Evolutionary conservation across 1,140 invertebrate genomes (phyloP).

Genomic region (Heliconius nattereri): DNA sequence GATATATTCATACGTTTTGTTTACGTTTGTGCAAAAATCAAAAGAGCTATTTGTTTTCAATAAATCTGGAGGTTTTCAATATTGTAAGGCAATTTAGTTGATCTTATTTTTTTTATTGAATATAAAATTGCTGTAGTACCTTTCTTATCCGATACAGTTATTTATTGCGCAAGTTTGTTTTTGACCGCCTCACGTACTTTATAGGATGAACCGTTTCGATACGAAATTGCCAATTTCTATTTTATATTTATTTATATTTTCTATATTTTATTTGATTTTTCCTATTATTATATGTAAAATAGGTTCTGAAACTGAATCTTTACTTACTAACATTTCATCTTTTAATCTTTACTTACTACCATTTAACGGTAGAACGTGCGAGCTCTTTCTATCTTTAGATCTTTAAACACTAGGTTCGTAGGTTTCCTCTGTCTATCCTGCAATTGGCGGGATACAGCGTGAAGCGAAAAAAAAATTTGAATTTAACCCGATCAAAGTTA

Average conservation of each 20-base stretch:
- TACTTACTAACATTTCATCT: no score
- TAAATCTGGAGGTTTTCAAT: conserved; percentile 51
- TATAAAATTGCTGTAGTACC: conserved; percentile 71
- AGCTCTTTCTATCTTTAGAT: no score
- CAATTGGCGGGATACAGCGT: no score
- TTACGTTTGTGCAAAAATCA: conserved; percentile 7
- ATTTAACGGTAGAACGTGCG: no score
- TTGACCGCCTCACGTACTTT: conserved; percentile 79
- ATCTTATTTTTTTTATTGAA: conserved; percentile 57
- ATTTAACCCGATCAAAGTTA: no score
- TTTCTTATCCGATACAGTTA: conserved; percentile 75
- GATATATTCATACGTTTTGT: conserved; percentile 11
- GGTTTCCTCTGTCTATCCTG: no score
- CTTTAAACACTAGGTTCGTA: no score
- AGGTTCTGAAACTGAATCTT: background rate
- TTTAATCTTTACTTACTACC: no score
- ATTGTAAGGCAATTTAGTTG: conserved; percentile 68
- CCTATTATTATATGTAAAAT: background rate
- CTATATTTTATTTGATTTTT: conserved; percentile 49
- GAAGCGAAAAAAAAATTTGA: no score
- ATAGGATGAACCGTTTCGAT: conserved; percentile 76
- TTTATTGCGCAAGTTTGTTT: conserved; percentile 79
- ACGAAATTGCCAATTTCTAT: conserved; percentile 75
- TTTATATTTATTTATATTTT: conserved; percentile 72
- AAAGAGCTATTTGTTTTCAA: conserved; percentile 18